These are phyloP conservation scores for Camponotus floridanus DNA, from an alignment of 1,140 invertebrate genomes.

Conservation along the genomic window DNA sequence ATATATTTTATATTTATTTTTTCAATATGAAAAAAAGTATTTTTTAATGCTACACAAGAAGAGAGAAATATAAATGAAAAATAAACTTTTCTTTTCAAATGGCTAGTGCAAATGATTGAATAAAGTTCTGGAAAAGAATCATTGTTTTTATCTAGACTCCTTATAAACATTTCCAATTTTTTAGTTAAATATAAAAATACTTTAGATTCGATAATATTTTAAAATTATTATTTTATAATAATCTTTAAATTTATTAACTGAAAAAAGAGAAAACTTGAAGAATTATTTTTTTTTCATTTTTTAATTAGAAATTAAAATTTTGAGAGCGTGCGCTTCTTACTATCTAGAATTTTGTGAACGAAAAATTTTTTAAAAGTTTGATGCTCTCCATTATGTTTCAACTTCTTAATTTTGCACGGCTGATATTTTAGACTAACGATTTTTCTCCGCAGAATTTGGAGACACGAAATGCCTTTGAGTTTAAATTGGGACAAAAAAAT, in stretches of 20 bases:
- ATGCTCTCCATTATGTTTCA: neutral
- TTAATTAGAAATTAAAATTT: neutral
- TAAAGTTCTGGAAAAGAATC: neutral
- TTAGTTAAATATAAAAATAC: too few species aligned
- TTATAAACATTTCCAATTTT: too few species aligned
- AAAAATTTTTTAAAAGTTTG: conserved; percentile 22
- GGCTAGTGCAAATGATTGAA: neutral
- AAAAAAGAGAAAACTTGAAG: neutral
- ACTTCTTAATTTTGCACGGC: conserved; percentile 11
- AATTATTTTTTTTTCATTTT: neutral
- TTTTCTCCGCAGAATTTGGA: neutral
- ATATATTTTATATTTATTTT: neutral
- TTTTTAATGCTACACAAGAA: neutral
- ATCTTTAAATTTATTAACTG: too few species aligned
- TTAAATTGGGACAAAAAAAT: conserved; percentile 30
- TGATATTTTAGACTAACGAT: conserved; percentile 38
- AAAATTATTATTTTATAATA: too few species aligned
- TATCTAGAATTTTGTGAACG: conserved; percentile 4
- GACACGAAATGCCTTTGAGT: conserved; percentile 5
- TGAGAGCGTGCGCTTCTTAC: neutral
- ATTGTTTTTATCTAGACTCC: too few species aligned
- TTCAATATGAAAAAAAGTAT: neutral
- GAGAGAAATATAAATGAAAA: neutral
- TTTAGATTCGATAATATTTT: too few species aligned
- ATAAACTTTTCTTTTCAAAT: neutral